Percentiles rank a stretch among this genome's conserved stretches.
These are phyloP conservation scores for Theristicus caerulescens DNA, from an alignment of 2,113 vertebrate species.

Conservation along the genomic window DNA sequence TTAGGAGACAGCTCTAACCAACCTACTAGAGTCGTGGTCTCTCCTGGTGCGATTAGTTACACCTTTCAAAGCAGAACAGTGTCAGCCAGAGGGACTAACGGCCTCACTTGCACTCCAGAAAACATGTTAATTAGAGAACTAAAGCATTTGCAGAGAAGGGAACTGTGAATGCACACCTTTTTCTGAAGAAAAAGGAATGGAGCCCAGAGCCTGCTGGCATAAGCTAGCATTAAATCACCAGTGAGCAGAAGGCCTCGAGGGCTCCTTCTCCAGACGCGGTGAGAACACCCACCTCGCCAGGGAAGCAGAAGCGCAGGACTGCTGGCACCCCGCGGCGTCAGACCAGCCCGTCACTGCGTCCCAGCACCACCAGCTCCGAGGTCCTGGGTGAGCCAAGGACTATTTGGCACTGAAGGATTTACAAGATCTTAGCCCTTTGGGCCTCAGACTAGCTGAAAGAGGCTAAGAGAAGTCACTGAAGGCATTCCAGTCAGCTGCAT, in stretches of 20 bases:
- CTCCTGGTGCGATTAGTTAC: not conserved
- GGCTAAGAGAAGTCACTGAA: not conserved
- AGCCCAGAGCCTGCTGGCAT: not conserved
- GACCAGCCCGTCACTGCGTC: not conserved
- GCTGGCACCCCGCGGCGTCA: not conserved
- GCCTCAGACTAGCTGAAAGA: not conserved
- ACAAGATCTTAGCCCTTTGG: not conserved
- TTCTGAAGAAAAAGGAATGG: not conserved
- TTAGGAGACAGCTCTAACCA: not conserved
- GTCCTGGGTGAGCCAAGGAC: not conserved
- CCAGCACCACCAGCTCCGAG: not conserved
- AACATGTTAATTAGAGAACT: not conserved
- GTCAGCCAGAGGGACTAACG: not conserved
- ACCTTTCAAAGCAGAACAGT: not conserved
- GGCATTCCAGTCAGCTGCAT: not conserved
- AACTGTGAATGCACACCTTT: not conserved
- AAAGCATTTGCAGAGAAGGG: not conserved
- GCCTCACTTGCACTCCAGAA: not conserved
- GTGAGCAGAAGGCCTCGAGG: not conserved
- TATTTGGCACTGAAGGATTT: not conserved
- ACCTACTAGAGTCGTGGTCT: accelerated
- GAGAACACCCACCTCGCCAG: not conserved
- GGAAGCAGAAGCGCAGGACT: not conserved
- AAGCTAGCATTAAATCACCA: not conserved
- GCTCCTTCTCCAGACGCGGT: not conserved